Conservation (phyloP, 1,140 invertebrate genomes). For the Manduca sexta region DNA sequence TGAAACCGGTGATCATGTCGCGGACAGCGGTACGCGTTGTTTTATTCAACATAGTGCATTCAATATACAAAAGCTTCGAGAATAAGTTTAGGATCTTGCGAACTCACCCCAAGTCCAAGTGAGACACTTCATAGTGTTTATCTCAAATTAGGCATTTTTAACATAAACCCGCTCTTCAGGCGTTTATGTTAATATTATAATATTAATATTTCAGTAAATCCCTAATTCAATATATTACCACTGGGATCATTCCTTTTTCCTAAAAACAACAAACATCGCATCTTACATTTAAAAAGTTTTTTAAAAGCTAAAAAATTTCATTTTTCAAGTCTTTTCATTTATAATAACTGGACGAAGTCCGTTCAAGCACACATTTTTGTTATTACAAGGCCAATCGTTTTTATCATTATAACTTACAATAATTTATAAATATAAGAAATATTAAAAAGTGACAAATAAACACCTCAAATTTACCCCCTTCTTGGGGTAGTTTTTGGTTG, state of each 20-base stretch:
- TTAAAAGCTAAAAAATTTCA: slow-evolving; percentile 13
- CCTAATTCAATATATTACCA: too few relatives aligned
- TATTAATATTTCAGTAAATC: too few relatives aligned
- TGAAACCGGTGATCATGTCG: too few relatives aligned
- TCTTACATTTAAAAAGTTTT: background rate
- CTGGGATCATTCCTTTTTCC: background rate
- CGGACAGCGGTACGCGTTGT: too few relatives aligned
- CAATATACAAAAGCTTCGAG: too few relatives aligned
- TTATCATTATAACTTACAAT: slow-evolving; percentile 25
- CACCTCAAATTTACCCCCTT: background rate
- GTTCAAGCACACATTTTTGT: slow-evolving; percentile 16
- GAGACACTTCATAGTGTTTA: too few relatives aligned
- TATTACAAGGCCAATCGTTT: slow-evolving; percentile 20
- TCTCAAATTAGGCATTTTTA: too few relatives aligned
- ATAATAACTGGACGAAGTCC: slow-evolving; percentile 20
- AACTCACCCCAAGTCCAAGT: too few relatives aligned
- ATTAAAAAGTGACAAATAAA: background rate
- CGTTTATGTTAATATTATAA: too few relatives aligned
- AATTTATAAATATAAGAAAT: slow-evolving; percentile 7
- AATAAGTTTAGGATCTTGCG: too few relatives aligned
- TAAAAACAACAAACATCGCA: background rate
- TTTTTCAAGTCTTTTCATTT: slow-evolving; percentile 14
- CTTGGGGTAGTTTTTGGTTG: background rate
- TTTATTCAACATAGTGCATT: too few relatives aligned
- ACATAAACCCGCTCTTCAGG: too few relatives aligned